Percentiles rank a stretch among this genome's conserved stretches.
Evolutionary conservation across 2,888 invertebrate species (phyloP).

Genomic region (Aspidiotus rigidus): DNA sequence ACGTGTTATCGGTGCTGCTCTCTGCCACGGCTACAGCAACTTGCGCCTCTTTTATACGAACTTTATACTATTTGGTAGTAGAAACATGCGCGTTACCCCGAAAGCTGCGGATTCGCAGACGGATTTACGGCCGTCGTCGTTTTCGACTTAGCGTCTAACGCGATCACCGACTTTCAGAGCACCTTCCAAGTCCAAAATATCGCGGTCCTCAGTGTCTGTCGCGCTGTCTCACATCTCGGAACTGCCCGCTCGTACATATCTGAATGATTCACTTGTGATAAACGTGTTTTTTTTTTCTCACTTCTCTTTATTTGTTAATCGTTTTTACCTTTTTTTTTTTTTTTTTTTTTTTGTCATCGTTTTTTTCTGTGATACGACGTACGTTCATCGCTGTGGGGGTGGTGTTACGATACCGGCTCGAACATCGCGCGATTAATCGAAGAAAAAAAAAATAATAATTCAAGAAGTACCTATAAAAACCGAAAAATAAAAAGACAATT

Average conservation of each 20-base stretch:
- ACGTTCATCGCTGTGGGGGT: background rate
- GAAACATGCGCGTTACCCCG: constrained; percentile 15
- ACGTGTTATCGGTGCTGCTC: constrained; percentile 14
- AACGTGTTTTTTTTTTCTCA: constrained; percentile 11
- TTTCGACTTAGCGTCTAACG: background rate
- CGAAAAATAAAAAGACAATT: constrained; percentile 12
- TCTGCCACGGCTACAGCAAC: constrained; percentile 1
- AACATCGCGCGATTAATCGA: too few species aligned
- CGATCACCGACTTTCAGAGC: constrained; percentile 21
- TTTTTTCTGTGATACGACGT: background rate
- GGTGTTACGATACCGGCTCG: too few species aligned
- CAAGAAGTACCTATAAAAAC: too few species aligned
- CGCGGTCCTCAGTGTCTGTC: constrained; percentile 14
- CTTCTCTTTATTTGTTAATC: background rate
- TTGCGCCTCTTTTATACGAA: background rate
- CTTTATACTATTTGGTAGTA: background rate
- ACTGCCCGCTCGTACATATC: constrained; percentile 23
- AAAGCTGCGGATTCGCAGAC: background rate
- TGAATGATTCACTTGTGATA: constrained; percentile 13
- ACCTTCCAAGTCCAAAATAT: constrained; percentile 16
- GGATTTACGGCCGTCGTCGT: constrained; percentile 8
- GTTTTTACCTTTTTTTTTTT: background rate
- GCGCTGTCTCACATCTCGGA: constrained; percentile 19
- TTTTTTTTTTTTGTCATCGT: background rate
- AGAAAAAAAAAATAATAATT: too few species aligned